Percentiles rank a stretch among this genome's conserved stretches.
phyloP scores from a whole-genome alignment of 2,113 vertebrate species.

The Drymodes brunneopygia region DNA sequence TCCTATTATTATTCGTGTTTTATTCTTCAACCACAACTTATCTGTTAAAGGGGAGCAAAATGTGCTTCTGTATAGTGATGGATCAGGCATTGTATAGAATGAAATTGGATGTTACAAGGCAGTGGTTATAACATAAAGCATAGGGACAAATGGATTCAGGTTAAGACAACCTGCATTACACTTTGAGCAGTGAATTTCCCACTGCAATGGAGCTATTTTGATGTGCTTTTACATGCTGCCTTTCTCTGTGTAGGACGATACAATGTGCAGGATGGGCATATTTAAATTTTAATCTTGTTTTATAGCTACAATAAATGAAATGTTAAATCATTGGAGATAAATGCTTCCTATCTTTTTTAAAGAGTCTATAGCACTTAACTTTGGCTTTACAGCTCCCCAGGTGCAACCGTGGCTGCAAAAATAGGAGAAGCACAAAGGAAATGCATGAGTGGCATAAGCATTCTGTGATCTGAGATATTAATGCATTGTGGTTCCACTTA shows the following conservation, averaged over 20 bases:
- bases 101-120: not conserved
- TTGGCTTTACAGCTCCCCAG: not conserved
- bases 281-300: not conserved
- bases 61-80: not conserved
- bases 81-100: not conserved
- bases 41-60: not conserved
- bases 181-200: not conserved
- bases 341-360: not conserved
- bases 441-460: not conserved
- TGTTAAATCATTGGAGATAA: not conserved
- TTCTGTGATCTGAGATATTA: not conserved
- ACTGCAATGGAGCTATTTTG: not conserved
- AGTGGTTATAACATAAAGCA: not conserved
- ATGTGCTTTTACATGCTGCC: not conserved
- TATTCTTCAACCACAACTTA: not conserved
- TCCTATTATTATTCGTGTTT: not conserved
- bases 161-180: not conserved
- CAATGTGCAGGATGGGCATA: not conserved
- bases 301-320: not conserved
- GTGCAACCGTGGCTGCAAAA: not conserved
- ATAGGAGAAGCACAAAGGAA: not conserved
- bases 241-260: not conserved
- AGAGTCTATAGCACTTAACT: not conserved
- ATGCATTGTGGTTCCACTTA: fast-evolving
- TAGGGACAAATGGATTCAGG: not conserved